phyloP scores from a whole-genome alignment of 2,888 invertebrate genomes.

The Notodonta dromedarius region DNA sequence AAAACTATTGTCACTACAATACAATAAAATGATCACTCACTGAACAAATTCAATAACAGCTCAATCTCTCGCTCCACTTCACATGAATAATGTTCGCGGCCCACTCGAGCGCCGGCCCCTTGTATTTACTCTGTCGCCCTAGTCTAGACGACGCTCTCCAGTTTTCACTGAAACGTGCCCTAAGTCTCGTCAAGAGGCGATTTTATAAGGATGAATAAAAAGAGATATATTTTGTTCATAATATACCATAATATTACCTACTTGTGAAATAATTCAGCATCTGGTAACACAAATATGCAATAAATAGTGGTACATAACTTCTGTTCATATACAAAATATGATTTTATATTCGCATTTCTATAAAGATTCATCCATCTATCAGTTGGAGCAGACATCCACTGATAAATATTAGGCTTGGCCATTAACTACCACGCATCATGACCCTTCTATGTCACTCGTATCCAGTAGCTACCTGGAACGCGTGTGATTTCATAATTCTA shows the following conservation, averaged over 20 bases:
- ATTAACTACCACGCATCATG: too few species aligned
- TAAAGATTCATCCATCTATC: too few species aligned
- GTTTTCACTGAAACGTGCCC: neutral
- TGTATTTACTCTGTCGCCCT: constrained; percentile 1
- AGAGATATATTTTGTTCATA: neutral
- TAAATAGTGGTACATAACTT: too few species aligned
- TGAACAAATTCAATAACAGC: neutral
- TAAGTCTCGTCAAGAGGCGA: neutral
- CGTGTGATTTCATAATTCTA: too few species aligned
- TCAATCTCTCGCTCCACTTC: neutral
- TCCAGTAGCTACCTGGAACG: too few species aligned
- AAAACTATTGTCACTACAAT: neutral
- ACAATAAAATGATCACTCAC: neutral
- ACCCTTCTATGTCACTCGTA: too few species aligned
- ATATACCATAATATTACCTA: neutral
- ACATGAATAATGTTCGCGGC: neutral
- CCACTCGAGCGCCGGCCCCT: neutral
- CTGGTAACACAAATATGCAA: too few species aligned
- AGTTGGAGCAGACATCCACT: too few species aligned
- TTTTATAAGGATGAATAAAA: neutral
- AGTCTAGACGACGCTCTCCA: constrained; percentile 3
- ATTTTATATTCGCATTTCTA: too few species aligned
- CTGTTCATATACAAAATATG: too few species aligned
- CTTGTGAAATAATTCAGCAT: neutral
- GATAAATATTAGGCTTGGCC: too few species aligned